Evolutionary conservation across 1,140 invertebrate species (phyloP).

Genomic region (Mylabris phalerata): DNA sequence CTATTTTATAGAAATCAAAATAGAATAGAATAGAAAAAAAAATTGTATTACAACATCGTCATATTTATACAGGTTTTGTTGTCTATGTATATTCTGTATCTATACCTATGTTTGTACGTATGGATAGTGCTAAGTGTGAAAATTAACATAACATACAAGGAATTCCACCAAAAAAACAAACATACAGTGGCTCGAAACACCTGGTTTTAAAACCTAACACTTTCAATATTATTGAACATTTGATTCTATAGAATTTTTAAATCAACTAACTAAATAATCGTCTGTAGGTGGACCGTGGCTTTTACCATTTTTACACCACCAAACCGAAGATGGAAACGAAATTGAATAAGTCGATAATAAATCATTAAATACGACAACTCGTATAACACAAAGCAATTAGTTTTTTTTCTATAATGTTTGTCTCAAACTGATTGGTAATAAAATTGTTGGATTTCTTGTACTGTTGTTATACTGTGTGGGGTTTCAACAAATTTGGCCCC

Average conservation of each 20-base stretch:
- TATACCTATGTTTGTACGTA: constrained; percentile 1
- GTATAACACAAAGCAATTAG: no score
- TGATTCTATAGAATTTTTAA: not conserved
- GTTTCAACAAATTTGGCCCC: not conserved
- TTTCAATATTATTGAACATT: no score
- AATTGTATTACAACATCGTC: not conserved
- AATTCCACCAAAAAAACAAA: constrained; percentile 24
- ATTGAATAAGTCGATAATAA: not conserved
- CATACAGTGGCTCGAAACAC: constrained; percentile 26
- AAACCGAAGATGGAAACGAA: not conserved
- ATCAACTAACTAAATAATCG: not conserved
- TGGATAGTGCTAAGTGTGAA: constrained; percentile 30
- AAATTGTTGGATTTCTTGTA: no score
- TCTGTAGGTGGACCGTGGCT: not conserved
- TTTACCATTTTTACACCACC: no score
- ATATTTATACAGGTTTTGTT: constrained; percentile 28
- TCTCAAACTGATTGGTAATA: no score
- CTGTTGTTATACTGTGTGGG: not conserved
- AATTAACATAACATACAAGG: constrained; percentile 31
- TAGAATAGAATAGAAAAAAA: not conserved
- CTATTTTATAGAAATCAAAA: not conserved
- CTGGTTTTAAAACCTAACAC: constrained; percentile 11
- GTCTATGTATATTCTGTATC: not conserved
- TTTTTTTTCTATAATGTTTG: no score
- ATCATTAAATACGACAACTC: not conserved